Evolutionary conservation across 2,888 invertebrate genomes (phyloP).

Genomic region (Drosophila quinaria): DNA sequence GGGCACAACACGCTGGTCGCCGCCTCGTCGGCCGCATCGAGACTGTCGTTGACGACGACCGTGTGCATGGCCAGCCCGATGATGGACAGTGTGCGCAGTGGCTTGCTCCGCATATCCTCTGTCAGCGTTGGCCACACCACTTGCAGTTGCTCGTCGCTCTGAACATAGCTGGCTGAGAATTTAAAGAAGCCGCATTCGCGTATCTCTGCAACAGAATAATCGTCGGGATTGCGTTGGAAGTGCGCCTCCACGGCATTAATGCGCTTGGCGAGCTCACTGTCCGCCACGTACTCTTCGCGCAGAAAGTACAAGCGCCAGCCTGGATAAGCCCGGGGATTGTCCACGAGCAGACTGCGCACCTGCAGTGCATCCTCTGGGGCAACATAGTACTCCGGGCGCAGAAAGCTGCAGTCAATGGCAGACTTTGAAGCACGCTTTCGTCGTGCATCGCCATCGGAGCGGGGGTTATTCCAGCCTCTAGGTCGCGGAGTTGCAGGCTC

Average conservation of each 20-base stretch:
- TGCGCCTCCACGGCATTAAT: constrained; percentile 87
- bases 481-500: constrained; percentile 19
- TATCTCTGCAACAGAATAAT: constrained; percentile 69
- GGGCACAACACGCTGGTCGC: constrained; percentile 17
- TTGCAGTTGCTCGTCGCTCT: constrained; percentile 87
- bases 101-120: constrained; percentile 89
- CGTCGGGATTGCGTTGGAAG: constrained; percentile 80
- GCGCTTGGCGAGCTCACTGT: constrained; percentile 86
- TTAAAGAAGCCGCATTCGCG: constrained; percentile 64
- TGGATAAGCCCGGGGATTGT: constrained; percentile 86
- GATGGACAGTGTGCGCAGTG: constrained; percentile 89
- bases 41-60: constrained; percentile 51
- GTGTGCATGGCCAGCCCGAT: constrained; percentile 90
- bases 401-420: constrained; percentile 65
- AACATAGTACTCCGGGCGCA: constrained; percentile 75
- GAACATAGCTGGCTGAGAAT: constrained; percentile 87
- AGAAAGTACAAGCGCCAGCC: constrained; percentile 94
- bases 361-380: constrained; percentile 69
- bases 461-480: constrained; percentile 56
- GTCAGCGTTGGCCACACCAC: constrained; percentile 89
- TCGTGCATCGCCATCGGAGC: not conserved
- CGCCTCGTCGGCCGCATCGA: constrained; percentile 50
- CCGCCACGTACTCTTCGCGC: constrained; percentile 87
- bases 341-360: constrained; percentile 67
- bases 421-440: constrained; percentile 26